A percentile compares a stretch with the other conserved stretches of the same genome.
phyloP scores from a whole-genome alignment of 2,113 vertebrate species.

The Morone saxatilis region DNA sequence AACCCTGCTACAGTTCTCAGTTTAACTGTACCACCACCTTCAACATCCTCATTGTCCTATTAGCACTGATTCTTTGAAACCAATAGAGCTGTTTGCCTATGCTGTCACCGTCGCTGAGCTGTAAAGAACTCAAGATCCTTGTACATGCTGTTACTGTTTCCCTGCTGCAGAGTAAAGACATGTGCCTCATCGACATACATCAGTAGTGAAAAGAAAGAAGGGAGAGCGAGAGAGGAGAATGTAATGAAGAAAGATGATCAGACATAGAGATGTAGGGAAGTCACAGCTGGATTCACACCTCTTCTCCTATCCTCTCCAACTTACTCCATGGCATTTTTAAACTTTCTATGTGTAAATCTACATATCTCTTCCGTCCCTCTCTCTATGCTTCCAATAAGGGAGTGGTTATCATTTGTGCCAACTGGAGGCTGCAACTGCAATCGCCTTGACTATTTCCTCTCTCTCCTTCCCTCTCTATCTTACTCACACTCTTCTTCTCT shows the following conservation, averaged over 20 bases:
- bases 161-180: conserved; percentile 17
- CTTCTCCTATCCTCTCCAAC: conserved; percentile 20
- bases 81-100: conserved; percentile 35
- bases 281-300: conserved; percentile 27
- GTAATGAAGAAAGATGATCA: conserved; percentile 30
- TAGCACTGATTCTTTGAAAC: background rate
- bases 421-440: conserved; percentile 43
- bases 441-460: conserved; percentile 35
- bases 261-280: conserved; percentile 38
- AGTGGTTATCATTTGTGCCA: conserved; percentile 49
- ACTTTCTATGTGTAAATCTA: conserved; percentile 33
- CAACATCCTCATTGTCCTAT: conserved; percentile 2
- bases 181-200: conserved; percentile 40
- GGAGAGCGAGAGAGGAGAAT: conserved; percentile 11
- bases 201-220: conserved; percentile 22
- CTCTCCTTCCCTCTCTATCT: conserved; percentile 13
- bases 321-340: conserved; percentile 25
- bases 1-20: background rate
- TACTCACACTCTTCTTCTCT: conserved; percentile 21
- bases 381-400: conserved; percentile 45
- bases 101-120: conserved; percentile 43
- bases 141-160: conserved; percentile 24
- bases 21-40: conserved; percentile 10
- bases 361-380: conserved; percentile 37
- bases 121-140: conserved; percentile 13